A percentile compares a stretch with the other conserved stretches of the same genome.
Evolutionary conservation across 2,113 vertebrate genomes (phyloP).

Genomic region (Setophaga coronata): DNA sequence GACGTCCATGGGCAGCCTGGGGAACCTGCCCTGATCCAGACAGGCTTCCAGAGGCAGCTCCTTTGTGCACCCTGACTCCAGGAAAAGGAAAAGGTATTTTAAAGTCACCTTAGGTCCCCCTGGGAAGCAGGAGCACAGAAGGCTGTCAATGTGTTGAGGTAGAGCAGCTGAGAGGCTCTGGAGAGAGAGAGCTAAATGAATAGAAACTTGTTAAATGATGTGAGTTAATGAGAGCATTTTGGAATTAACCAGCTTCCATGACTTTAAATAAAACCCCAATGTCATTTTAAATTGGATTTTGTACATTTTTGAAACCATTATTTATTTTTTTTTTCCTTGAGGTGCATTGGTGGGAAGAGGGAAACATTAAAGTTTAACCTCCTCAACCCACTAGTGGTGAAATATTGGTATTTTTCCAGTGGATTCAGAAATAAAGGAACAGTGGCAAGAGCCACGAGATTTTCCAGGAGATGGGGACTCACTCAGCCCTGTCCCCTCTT

Average conservation of each 20-base stretch:
- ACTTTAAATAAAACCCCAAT: constrained; percentile 71
- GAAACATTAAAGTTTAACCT: not conserved
- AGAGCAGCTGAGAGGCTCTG: constrained; percentile 64
- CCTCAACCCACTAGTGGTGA: not conserved
- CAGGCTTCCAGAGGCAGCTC: not conserved
- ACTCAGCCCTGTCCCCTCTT: not conserved
- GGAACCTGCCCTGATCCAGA: accelerated
- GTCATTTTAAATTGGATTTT: constrained; percentile 70
- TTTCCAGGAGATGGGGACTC: not conserved
- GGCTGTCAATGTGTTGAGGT: constrained; percentile 65
- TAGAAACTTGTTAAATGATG: constrained; percentile 72
- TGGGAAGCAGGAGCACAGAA: constrained; percentile 62
- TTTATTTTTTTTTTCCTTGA: not conserved
- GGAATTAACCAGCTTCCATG: constrained; percentile 70
- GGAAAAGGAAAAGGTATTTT: constrained; percentile 36
- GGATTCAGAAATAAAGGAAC: not conserved
- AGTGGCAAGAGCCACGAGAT: not conserved
- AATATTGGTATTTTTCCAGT: not conserved
- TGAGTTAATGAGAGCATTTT: constrained; percentile 71
- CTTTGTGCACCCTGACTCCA: not conserved
- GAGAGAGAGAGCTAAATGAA: constrained; percentile 69
- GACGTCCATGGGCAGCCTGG: not conserved
- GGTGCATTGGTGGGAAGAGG: not conserved
- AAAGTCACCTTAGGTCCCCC: constrained; percentile 61
- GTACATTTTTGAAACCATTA: constrained; percentile 48